These are phyloP conservation scores for Calidris pygmaea DNA, from an alignment of 2,113 vertebrate genomes.

Conservation along the genomic window DNA sequence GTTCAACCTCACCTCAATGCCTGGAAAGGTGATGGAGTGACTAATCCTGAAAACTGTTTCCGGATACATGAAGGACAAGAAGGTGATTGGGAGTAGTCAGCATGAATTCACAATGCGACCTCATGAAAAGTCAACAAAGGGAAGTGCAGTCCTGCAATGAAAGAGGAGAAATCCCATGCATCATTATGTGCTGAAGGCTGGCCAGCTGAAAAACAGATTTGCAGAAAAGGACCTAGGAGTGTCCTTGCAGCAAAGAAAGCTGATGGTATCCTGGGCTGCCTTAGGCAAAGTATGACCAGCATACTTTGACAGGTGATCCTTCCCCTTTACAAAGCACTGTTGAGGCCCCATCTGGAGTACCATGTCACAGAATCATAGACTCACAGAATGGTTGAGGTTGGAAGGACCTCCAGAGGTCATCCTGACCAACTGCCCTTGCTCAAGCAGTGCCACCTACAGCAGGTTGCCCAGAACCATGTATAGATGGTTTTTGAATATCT, in stretches of 20 bases:
- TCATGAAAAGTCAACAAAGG: neutral
- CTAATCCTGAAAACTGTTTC: neutral
- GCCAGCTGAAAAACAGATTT: neutral
- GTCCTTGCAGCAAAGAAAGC: neutral
- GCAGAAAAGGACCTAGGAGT: neutral
- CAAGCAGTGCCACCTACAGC: neutral
- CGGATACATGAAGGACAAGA: neutral
- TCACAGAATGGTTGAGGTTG: fast-evolving
- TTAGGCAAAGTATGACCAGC: neutral
- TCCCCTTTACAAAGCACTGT: neutral
- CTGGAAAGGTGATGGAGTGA: neutral
- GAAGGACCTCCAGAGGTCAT: neutral
- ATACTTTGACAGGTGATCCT: neutral
- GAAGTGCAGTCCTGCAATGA: neutral
- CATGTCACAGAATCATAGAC: neutral
- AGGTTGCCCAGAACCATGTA: neutral
- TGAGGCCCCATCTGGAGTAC: neutral
- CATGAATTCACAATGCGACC: neutral
- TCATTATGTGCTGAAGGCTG: fast-evolving
- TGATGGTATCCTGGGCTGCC: neutral
- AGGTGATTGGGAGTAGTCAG: neutral
- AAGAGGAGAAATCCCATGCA: neutral
- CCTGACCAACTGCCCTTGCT: neutral
- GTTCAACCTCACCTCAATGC: neutral
- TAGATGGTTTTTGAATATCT: neutral